A percentile compares a stretch with the other conserved stretches of the same genome.
These are phyloP conservation scores for Ceyx erithaca DNA, from an alignment of 2,797 vertebrate species.

Conservation along the genomic window DNA sequence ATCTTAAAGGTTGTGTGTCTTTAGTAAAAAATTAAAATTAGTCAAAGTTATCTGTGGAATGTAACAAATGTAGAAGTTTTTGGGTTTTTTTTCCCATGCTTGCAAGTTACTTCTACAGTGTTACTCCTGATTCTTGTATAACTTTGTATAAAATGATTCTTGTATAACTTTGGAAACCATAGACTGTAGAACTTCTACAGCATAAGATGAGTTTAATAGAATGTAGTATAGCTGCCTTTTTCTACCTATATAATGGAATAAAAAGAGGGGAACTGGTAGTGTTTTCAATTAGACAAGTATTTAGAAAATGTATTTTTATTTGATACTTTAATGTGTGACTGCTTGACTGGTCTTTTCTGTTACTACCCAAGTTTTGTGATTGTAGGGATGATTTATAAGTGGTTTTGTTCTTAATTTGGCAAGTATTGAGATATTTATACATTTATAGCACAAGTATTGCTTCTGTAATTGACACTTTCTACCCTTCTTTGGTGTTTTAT, in stretches of 20 bases:
- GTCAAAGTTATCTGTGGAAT: background rate
- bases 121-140: background rate
- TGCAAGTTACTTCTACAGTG: background rate
- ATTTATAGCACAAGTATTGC: background rate
- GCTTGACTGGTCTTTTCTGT: background rate
- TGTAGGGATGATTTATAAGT: background rate
- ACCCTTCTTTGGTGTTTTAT: background rate
- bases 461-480: background rate
- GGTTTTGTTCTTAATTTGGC: background rate
- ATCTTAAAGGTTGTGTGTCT: slow-evolving; percentile 86
- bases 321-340: background rate
- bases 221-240: background rate
- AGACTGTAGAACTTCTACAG: background rate
- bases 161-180: background rate
- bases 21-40: background rate
- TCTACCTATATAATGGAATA: background rate
- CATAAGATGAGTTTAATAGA: background rate
- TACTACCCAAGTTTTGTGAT: background rate
- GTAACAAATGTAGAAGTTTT: background rate
- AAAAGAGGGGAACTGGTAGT: rapidly evolving
- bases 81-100: background rate
- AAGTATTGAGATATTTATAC: background rate
- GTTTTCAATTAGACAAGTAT: background rate
- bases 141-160: background rate
- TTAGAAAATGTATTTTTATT: background rate